Evolutionary conservation across 2,797 vertebrate species (phyloP).

Genomic region (Fistularia commersonii): DNA sequence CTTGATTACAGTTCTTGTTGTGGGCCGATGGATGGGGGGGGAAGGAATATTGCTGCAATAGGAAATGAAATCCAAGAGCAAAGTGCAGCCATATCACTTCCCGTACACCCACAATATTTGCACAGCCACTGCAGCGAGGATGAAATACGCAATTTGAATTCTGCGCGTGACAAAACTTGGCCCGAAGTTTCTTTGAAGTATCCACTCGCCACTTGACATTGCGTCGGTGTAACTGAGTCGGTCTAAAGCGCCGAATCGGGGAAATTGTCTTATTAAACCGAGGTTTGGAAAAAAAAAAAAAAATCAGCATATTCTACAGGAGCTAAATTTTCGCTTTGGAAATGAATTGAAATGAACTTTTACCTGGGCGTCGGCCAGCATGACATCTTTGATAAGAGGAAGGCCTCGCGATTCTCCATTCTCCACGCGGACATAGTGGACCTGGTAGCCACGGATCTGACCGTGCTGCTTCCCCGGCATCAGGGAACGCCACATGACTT

Average conservation of each 20-base stretch:
- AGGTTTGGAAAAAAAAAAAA: too few relatives aligned
- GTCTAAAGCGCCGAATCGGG: slow-evolving; percentile 1
- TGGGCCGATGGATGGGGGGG: slow-evolving; percentile 30
- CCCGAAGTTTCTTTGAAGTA: slow-evolving; percentile 13
- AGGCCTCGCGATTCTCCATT: slow-evolving; percentile 91
- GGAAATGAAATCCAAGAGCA: slow-evolving; percentile 44
- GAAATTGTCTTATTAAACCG: too few relatives aligned
- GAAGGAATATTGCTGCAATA: slow-evolving; percentile 41
- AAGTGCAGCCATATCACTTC: slow-evolving; percentile 21
- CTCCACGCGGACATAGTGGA: slow-evolving; percentile 94
- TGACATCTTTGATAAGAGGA: slow-evolving; percentile 94
- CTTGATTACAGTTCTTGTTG: slow-evolving; percentile 63
- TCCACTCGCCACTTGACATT: slow-evolving; percentile 1
- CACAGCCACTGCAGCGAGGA: slow-evolving; percentile 17
- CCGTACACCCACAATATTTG: slow-evolving; percentile 24
- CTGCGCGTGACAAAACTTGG: slow-evolving; percentile 6
- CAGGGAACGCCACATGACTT: slow-evolving; percentile 94
- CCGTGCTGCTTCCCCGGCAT: slow-evolving; percentile 90
- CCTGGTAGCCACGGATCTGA: slow-evolving; percentile 98
- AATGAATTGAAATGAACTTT: slow-evolving; percentile 16
- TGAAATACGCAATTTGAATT: slow-evolving; percentile 17
- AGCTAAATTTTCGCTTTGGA: too few relatives aligned
- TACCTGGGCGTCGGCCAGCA: slow-evolving; percentile 97
- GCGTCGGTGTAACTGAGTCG: neutral
- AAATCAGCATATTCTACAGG: too few relatives aligned